phyloP scores from a whole-genome alignment of 2,113 vertebrate genomes.

The Pluvianellus socialis region DNA sequence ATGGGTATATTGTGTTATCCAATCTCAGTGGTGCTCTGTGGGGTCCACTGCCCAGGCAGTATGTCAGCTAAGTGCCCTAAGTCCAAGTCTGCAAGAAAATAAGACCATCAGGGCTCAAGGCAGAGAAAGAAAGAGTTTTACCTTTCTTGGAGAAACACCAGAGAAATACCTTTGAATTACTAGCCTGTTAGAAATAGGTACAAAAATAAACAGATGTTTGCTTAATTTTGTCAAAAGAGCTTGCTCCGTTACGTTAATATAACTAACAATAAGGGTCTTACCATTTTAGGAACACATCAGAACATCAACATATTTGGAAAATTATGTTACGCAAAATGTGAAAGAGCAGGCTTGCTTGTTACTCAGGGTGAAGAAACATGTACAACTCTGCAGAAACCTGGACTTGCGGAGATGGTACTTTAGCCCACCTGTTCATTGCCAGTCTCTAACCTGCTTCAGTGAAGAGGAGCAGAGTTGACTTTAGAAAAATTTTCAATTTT shows the following conservation, averaged over 20 bases:
- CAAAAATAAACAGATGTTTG: not conserved
- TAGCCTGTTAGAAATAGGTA: not conserved
- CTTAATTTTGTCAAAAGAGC: not conserved
- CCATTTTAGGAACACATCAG: not conserved
- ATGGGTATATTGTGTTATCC: not conserved
- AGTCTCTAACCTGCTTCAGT: not conserved
- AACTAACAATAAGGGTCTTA: not conserved
- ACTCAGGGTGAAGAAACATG: not conserved
- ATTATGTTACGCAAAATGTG: not conserved
- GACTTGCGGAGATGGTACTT: not conserved
- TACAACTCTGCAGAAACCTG: not conserved
- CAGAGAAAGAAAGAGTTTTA: not conserved
- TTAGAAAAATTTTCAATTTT: not conserved
- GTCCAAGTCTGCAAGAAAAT: not conserved
- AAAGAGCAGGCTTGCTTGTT: not conserved
- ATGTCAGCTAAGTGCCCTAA: not conserved
- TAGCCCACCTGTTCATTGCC: not conserved
- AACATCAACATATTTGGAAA: not conserved
- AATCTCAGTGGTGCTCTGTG: not conserved
- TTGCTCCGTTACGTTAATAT: not conserved
- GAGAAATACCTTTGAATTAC: not conserved
- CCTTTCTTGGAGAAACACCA: not conserved
- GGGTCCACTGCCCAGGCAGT: not conserved
- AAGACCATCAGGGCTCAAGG: not conserved
- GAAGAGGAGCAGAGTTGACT: not conserved